Evolutionary conservation across 2,888 invertebrate genomes (phyloP), one percentile per base, ranked within the genome.

Genomic region (Lochmaea capreae): DNA sequence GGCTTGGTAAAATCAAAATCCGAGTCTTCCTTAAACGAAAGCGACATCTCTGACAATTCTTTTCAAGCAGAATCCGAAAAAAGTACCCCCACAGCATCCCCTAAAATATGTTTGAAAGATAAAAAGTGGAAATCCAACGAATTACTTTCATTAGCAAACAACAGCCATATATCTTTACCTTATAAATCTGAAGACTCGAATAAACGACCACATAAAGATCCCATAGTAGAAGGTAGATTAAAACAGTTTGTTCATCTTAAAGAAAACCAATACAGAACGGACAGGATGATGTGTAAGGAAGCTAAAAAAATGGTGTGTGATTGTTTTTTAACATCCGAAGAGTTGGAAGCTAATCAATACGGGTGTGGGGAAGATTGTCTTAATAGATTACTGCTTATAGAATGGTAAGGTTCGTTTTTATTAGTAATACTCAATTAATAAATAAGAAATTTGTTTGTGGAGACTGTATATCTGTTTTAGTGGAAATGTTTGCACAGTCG

Each of bases 341-440:
- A 98, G 84, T 90, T 95, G 78, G 91, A 91, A 58, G 89, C 93
- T 73, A 97, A 96, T 0, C 94, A 95, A 84, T 87, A 92, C 76
- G 97, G 97, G 11, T 99, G 99, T 86, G 97, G 97, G 0, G 97
- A 97, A 84, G 97, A 98, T 87, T 99, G 99, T 87, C 91, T 99
- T 49, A 99, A 99, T 89, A 92, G 98, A 84, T 90, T 98, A 85
- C 92, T 99, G n/a, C 96, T 98, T 94, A 98, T 99, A 85, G 99
- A 99, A 91, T 99, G 97, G 96, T 96, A 89, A 88, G 87, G 43
- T 65, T 39, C 16, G 11, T 72, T 74, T 71, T n/a, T 11, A 72
- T 58, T 71, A 39, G 39, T 59, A 62, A 75, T 71, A 22, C 3
- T 22, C 22, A 22, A 22, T 22, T 22, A 22, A 22, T 22, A 33